Conservation (phyloP, 2,888 invertebrate genomes). For the Aethes cnicana region DNA sequence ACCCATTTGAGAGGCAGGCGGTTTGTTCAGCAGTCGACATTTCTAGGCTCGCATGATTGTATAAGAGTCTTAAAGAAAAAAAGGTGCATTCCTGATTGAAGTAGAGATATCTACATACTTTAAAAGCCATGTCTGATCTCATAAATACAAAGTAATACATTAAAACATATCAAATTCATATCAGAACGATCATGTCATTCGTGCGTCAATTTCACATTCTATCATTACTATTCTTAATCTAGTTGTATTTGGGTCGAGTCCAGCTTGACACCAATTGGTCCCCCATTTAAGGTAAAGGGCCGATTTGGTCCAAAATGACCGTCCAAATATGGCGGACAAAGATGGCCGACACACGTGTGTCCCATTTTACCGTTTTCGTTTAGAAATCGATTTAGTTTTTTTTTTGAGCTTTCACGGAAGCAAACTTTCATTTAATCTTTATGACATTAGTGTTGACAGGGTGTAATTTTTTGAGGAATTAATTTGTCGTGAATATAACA, state of each 20-base stretch:
- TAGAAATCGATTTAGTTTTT: constrained; percentile 22
- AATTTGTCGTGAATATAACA: too few species aligned
- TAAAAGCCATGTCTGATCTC: not conserved
- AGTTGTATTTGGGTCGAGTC: constrained; percentile 19
- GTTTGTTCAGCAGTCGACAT: too few species aligned
- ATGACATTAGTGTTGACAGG: too few species aligned
- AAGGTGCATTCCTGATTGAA: too few species aligned
- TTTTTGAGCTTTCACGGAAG: constrained; percentile 3
- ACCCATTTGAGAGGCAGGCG: too few species aligned
- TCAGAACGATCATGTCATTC: constrained; percentile 13
- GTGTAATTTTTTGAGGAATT: too few species aligned
- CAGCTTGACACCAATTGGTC: constrained; percentile 22
- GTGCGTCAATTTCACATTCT: constrained; percentile 3
- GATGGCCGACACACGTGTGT: constrained; percentile 31
- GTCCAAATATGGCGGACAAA: constrained; percentile 31
- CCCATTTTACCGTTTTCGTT: constrained; percentile 27
- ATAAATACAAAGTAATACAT: constrained; percentile 6
- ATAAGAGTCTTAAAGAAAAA: too few species aligned
- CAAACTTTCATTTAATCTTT: constrained; percentile 7
- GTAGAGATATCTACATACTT: too few species aligned
- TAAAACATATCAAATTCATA: constrained; percentile 19
- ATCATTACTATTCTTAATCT: not conserved
- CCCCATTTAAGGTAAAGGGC: constrained; percentile 24
- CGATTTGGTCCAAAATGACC: constrained; percentile 19
- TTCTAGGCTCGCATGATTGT: too few species aligned